A percentile compares a stretch with the other conserved stretches of the same genome.
Conservation (phyloP, 2,797 vertebrate species). For the Merluccius polli region DNA sequence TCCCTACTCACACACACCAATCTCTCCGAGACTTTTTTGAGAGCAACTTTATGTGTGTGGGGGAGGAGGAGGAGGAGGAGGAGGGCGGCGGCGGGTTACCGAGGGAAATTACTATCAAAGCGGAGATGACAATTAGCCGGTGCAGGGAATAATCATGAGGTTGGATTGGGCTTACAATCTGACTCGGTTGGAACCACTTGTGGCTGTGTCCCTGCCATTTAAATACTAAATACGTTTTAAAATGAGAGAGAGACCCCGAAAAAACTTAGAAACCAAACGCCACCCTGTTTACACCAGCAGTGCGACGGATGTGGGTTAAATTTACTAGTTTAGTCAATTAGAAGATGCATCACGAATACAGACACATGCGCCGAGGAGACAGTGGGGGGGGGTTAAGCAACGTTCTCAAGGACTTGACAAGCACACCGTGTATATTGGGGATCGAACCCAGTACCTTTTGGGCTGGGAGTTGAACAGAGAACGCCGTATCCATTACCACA, state of each 20-base stretch:
- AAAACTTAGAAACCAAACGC: background rate
- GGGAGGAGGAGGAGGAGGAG: conserved; percentile 1
- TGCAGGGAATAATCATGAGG: conserved; percentile 41
- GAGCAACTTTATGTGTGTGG: conserved; percentile 47
- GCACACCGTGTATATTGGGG: background rate
- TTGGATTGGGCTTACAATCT: conserved; percentile 46
- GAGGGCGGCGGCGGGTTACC: conserved; percentile 47
- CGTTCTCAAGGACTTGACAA: background rate
- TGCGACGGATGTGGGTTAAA: background rate
- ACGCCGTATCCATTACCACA: background rate
- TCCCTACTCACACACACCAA: background rate
- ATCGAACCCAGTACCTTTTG: background rate
- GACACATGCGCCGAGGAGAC: background rate
- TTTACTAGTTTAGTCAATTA: background rate
- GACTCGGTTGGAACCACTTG: conserved; percentile 38
- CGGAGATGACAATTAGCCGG: conserved; percentile 49
- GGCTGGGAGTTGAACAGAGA: background rate
- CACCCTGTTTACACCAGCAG: background rate
- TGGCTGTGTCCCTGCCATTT: conserved; percentile 13
- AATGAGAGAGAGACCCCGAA: background rate
- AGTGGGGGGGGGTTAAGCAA: background rate
- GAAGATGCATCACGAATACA: background rate
- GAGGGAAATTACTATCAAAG: conserved; percentile 57
- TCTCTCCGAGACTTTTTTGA: conserved; percentile 24
- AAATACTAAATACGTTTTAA: conserved; percentile 34